These are phyloP conservation scores for Lutjanus erythropterus DNA, from an alignment of 2,113 vertebrate genomes.

Conservation along the genomic window DNA sequence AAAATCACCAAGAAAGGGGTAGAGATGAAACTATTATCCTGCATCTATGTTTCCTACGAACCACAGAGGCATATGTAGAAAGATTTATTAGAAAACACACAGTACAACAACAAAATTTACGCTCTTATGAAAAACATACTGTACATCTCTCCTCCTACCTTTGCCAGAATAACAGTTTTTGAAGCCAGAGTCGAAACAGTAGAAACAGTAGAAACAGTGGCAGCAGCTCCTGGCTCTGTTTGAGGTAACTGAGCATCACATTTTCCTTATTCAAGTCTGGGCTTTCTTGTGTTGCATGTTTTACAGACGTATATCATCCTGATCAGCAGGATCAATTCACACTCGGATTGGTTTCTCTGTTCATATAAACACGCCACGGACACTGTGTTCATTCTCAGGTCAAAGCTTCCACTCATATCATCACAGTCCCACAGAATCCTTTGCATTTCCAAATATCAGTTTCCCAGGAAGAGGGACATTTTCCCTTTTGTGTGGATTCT, in stretches of 20 bases:
- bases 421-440: constrained; percentile 17
- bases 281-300: neutral
- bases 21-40: neutral
- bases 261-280: neutral
- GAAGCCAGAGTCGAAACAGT: neutral
- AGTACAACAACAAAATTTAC: too few species aligned
- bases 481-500: neutral
- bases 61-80: neutral
- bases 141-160: neutral
- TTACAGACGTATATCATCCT: too few species aligned
- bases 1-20: neutral
- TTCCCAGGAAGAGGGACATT: neutral
- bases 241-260: neutral
- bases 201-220: constrained; percentile 4
- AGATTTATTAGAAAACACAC: neutral
- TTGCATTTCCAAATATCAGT: constrained; percentile 17
- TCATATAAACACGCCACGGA: neutral
- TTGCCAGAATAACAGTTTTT: constrained; percentile 1
- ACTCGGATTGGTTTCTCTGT: constrained; percentile 3
- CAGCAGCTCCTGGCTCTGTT: neutral
- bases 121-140: too few species aligned
- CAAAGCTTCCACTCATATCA: constrained; percentile 11
- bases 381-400: neutral
- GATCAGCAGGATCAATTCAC: neutral
- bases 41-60: neutral